phyloP scores from a whole-genome alignment of 2,113 vertebrate genomes.

The Sciurus niger region DNA sequence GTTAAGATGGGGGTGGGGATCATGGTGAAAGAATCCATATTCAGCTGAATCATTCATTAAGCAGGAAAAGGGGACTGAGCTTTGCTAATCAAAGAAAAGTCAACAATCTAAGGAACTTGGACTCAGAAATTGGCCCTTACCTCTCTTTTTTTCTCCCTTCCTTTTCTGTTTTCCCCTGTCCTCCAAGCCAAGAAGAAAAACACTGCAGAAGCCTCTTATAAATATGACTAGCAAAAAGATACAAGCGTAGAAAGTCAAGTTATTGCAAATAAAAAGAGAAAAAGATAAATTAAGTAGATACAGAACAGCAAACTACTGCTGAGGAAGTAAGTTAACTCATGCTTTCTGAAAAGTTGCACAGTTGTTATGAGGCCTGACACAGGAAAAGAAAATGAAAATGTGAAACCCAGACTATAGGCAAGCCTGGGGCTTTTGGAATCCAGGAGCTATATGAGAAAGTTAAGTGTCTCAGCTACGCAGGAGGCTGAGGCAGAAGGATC shows the following conservation, averaged over 20 bases:
- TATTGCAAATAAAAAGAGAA: slow-evolving; percentile 7
- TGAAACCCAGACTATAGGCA: background rate
- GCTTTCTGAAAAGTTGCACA: background rate
- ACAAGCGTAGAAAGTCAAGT: background rate
- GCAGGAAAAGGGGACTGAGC: background rate
- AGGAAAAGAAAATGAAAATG: background rate
- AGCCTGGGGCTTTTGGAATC: background rate
- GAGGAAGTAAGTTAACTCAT: background rate
- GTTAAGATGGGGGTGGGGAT: background rate
- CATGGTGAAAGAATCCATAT: background rate
- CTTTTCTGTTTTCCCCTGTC: background rate
- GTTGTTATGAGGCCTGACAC: background rate
- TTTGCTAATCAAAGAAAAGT: background rate
- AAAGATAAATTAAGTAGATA: background rate
- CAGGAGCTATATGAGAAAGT: background rate
- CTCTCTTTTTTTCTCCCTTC: background rate
- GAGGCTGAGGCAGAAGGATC: background rate
- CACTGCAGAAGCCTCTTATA: background rate
- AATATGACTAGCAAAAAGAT: slow-evolving; percentile 1
- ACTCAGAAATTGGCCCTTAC: background rate
- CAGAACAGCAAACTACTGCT: background rate
- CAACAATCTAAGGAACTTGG: background rate
- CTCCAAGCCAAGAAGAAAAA: background rate
- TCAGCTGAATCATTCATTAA: background rate
- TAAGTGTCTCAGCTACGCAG: background rate